Base-by-base conservation (phyloP, 2,113 vertebrate species). In the Phylloscopus trochilus region DNA sequence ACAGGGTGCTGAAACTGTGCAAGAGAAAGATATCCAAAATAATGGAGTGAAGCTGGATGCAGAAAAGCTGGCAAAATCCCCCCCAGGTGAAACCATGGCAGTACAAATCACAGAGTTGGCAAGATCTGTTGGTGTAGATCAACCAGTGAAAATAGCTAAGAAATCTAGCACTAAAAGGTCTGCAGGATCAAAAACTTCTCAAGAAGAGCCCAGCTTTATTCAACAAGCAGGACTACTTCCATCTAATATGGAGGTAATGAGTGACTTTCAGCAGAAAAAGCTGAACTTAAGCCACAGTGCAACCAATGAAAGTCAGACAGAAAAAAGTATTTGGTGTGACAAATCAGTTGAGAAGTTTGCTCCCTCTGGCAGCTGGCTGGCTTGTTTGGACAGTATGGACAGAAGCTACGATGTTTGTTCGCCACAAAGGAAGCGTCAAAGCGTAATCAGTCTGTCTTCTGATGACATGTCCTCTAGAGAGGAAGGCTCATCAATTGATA, bases 381-480 rank as follows among this genome's bases (percentile, higher is more conserved):
- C 96, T 83, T 80, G 84, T 35, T 43, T 97, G 82, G 96, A 97
- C 37, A 77, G 56, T 14, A 41, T 76, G 47, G 90, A 96, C 37
- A 18, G 83, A 44, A 96, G 63, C 58, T 93, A 87, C 24, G 75
- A 96, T 4, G 17, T 81, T 33, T 91, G 88, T 41, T 52, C 89
- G 46, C 87, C 95, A 17, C 96, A 67, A 85, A 92, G 63, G 59
- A 97, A 97, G 75, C 44, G 3, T 43, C 93, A 13, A 67, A 97
- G 95, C 62, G 60, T 97, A 20, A 85, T 97, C 33, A 97, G 94
- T 84, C 87, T 97, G 24, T 97, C 97, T 78, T 97, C 97, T 86
- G 97, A 97, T 62, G 97, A 98, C 13, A 20, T 43, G 74, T 97
- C 94, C 24, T 95, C 91, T 20, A 83, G 72, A 91, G 94, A 95